Conservation (phyloP, 2,888 invertebrate species). For the Orthonychiurus folsomi region DNA sequence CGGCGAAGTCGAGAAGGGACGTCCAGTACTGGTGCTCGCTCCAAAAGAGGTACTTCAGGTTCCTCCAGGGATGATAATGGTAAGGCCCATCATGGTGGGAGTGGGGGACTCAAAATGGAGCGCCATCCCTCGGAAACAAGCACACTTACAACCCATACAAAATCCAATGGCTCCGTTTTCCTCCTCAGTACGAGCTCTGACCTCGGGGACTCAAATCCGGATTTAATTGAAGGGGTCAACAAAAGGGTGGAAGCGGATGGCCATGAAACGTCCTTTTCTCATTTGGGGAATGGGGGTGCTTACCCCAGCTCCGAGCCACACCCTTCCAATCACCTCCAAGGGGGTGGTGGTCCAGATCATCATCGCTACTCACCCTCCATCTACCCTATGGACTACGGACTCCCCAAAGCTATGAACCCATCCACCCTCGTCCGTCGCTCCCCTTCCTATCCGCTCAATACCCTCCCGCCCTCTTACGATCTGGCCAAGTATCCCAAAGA, state of each 20-base stretch:
- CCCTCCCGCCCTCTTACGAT: conserved; percentile 35
- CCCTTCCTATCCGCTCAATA: conserved; percentile 25
- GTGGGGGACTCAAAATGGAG: conserved; percentile 26
- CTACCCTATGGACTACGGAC: conserved; percentile 67
- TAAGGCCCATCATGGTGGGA: conserved; percentile 16
- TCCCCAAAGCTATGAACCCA: conserved; percentile 51
- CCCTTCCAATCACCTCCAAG: conserved; percentile 19
- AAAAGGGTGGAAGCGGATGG: conserved; percentile 39
- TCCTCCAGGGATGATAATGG: conserved; percentile 25
- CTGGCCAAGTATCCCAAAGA: conserved; percentile 40
- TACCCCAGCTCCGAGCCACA: conserved; percentile 12
- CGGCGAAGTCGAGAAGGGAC: not conserved
- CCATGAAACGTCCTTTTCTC: conserved; percentile 28
- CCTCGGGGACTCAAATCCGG: conserved; percentile 39
- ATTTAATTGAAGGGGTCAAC: conserved; percentile 38
- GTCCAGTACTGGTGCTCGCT: not conserved
- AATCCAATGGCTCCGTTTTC: conserved; percentile 40
- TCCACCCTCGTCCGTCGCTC: conserved; percentile 32
- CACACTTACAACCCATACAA: conserved; percentile 39
- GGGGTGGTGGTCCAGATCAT: not conserved
- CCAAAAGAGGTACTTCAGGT: not conserved
- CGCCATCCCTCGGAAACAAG: conserved; percentile 37
- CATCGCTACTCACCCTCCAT: conserved; percentile 44
- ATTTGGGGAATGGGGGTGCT: conserved; percentile 20
- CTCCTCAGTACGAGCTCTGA: conserved; percentile 39